Evolutionary conservation across 2,113 vertebrate genomes (phyloP).

Genomic region (Vulpes vulpes): DNA sequence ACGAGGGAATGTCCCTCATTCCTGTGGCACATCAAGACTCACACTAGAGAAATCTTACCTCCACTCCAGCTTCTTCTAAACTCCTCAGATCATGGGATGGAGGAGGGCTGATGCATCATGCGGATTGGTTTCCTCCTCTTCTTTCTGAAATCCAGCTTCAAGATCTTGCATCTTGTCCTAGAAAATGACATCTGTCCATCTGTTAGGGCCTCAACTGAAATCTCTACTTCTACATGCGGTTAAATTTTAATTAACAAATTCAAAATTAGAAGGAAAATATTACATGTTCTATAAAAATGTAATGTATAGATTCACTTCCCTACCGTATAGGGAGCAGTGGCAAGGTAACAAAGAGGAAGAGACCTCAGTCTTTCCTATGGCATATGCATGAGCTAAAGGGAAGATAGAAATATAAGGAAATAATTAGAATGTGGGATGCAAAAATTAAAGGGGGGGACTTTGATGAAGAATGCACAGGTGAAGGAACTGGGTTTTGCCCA

Average conservation of each 20-base stretch:
- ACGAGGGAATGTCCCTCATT: neutral
- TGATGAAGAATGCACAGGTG: accelerated
- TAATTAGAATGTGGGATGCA: too few species aligned
- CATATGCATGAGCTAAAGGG: neutral
- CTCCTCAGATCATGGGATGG: neutral
- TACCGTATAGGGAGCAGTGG: neutral
- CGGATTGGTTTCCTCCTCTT: neutral
- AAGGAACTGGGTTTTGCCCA: neutral
- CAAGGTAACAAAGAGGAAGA: neutral
- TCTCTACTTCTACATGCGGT: neutral
- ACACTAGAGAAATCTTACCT: neutral
- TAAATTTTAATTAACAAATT: neutral
- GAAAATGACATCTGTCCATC: neutral
- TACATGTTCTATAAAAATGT: neutral
- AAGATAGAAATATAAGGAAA: neutral
- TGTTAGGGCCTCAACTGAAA: neutral
- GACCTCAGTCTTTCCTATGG: neutral
- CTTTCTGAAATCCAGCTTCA: neutral
- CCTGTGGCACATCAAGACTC: too few species aligned
- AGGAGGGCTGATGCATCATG: accelerated
- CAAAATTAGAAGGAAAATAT: neutral
- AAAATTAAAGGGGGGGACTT: neutral
- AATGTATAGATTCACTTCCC: neutral
- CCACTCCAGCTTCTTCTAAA: neutral
- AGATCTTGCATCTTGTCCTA: neutral